phyloP scores from a whole-genome alignment of 37 sponge, comb jelly and placozoan species.

The Theonella swinhoei region DNA sequence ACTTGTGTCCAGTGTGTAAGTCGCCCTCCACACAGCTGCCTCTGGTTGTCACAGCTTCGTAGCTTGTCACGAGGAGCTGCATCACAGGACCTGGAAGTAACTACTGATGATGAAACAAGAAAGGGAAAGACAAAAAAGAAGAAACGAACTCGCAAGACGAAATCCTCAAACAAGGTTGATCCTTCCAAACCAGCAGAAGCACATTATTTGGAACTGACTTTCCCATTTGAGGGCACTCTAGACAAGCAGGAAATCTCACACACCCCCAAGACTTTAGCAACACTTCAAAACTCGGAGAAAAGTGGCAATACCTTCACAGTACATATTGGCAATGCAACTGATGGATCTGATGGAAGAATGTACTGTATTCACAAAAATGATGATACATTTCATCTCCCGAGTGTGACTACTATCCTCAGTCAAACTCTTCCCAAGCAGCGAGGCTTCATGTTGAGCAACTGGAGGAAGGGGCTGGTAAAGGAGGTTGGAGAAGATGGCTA shows the following conservation, averaged over 20 bases:
- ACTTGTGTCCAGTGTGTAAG: too few species aligned
- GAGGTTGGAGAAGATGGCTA: slow-evolving; percentile 29
- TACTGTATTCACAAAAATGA: background rate
- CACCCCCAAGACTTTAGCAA: background rate
- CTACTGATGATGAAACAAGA: too few species aligned
- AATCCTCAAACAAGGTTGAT: too few species aligned
- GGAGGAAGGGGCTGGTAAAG: slow-evolving; percentile 31
- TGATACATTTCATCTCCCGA: slow-evolving; percentile 17
- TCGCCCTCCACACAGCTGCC: too few species aligned
- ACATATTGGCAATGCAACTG: background rate
- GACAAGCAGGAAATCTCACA: background rate
- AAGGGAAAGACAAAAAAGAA: too few species aligned
- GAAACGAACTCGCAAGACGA: too few species aligned
- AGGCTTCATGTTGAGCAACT: slow-evolving; percentile 19
- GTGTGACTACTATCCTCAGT: slow-evolving; percentile 62
- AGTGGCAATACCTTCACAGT: background rate
- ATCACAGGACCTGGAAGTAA: too few species aligned
- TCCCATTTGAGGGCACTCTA: slow-evolving; percentile 9
- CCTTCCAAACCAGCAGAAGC: too few species aligned
- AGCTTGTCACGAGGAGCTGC: too few species aligned
- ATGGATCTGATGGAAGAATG: background rate
- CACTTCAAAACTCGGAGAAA: background rate
- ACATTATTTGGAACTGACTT: background rate
- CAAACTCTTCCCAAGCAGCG: slow-evolving; percentile 9
- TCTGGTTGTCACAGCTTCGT: too few species aligned